Evolutionary conservation across 2,797 vertebrate species (phyloP).

Genomic region (Poecilia velifera): DNA sequence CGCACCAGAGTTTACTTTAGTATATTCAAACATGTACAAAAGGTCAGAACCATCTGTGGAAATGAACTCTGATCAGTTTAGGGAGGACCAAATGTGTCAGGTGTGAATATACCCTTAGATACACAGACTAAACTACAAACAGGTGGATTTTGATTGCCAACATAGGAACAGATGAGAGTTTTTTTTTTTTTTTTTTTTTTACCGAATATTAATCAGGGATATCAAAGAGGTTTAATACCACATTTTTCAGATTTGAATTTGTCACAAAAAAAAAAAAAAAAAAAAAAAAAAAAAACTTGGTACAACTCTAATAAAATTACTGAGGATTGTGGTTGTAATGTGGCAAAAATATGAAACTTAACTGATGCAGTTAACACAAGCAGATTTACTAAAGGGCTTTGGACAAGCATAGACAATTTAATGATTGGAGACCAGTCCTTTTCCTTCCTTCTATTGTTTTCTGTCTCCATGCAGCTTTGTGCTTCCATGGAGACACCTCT

Average conservation of each 20-base stretch:
- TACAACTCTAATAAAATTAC: neutral
- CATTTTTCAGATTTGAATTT: neutral
- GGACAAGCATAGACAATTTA: neutral
- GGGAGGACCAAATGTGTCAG: too few species aligned
- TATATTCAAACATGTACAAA: too few species aligned
- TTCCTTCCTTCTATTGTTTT: neutral
- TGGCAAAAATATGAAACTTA: neutral
- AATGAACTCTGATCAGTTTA: too few species aligned
- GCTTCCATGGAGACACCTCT: slow-evolving; percentile 40
- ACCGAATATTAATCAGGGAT: neutral
- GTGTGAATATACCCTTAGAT: neutral
- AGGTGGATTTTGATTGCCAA: neutral
- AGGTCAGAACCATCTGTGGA: too few species aligned
- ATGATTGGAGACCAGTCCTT: neutral
- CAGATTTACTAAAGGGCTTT: neutral
- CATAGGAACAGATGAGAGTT: neutral
- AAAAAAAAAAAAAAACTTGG: too few species aligned
- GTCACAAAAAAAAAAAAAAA: neutral
- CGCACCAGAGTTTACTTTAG: too few species aligned
- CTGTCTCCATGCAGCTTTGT: slow-evolving; percentile 24
- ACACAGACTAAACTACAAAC: neutral
- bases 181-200: neutral
- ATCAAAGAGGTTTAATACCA: neutral
- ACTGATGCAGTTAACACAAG: neutral
- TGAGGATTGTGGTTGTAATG: neutral